Percentiles rank a stretch among this genome's conserved stretches.
These are phyloP conservation scores for Diaphora mendica DNA, from an alignment of 2,888 invertebrate species.

Conservation along the genomic window DNA sequence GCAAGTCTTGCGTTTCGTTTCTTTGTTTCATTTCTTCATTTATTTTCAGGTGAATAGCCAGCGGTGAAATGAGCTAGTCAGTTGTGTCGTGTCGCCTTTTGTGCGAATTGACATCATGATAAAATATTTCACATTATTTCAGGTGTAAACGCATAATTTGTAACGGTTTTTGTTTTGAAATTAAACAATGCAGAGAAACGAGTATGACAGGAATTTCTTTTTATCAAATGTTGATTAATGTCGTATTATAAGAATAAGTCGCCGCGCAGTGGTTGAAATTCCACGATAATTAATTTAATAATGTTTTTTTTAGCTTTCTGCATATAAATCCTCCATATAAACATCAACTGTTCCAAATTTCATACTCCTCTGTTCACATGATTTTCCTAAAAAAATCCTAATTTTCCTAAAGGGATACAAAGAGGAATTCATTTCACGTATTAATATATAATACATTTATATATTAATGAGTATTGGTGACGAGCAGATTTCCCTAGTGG, in stretches of 20 bases:
- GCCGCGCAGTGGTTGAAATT: too few species aligned
- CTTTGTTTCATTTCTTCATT: conserved; percentile 1
- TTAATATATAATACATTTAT: too few species aligned
- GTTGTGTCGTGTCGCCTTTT: not conserved
- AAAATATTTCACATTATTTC: conserved; percentile 1
- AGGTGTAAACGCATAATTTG: not conserved
- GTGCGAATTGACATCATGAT: not conserved
- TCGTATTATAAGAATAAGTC: not conserved
- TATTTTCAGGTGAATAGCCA: conserved; percentile 4
- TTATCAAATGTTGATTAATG: not conserved
- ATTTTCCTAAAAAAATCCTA: too few species aligned
- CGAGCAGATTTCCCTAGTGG: too few species aligned
- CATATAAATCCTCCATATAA: too few species aligned
- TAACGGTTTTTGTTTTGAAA: not conserved
- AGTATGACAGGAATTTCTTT: not conserved
- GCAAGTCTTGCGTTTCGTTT: not conserved
- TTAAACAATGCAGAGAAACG: not conserved
- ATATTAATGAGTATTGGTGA: too few species aligned
- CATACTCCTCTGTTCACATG: too few species aligned
- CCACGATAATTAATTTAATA: too few species aligned
- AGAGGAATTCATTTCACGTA: too few species aligned
- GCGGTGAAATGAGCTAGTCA: conserved; percentile 1
- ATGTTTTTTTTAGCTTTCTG: too few species aligned
- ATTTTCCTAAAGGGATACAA: too few species aligned
- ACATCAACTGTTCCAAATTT: too few species aligned